Evolutionary conservation across 2,113 vertebrate genomes (phyloP).

Genomic region (Ailurus styani): DNA sequence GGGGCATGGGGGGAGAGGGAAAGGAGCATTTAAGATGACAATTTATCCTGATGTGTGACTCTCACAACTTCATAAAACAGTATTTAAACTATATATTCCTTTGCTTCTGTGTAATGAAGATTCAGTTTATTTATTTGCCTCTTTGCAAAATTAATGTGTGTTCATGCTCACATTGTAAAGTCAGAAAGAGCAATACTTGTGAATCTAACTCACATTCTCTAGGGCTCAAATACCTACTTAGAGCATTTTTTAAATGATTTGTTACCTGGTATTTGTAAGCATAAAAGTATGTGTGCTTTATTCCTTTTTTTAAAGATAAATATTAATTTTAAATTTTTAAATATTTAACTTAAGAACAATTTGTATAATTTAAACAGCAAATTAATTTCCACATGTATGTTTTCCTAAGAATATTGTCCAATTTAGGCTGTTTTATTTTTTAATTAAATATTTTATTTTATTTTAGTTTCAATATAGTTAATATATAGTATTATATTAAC

Average conservation of each 20-base stretch:
- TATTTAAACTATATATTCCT: neutral
- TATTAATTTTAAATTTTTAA: neutral
- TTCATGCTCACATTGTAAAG: neutral
- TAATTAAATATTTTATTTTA: neutral
- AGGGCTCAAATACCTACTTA: neutral
- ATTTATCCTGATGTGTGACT: neutral
- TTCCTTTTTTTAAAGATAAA: neutral
- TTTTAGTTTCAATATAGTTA: neutral
- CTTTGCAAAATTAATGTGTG: neutral
- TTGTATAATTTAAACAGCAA: neutral
- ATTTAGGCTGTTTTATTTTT: neutral
- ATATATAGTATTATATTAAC: neutral
- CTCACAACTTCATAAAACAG: neutral
- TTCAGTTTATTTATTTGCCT: neutral
- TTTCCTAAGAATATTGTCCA: neutral
- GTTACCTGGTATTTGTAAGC: neutral
- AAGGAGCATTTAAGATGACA: neutral
- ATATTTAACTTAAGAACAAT: neutral
- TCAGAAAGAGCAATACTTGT: neutral
- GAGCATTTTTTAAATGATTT: neutral
- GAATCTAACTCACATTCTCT: neutral
- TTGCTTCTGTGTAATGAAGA: constrained; percentile 10
- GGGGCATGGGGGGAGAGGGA: neutral
- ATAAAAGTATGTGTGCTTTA: neutral
- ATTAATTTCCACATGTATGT: neutral